Base-by-base conservation (phyloP, 2,888 invertebrate species). In the Pterostichus niger region DNA sequence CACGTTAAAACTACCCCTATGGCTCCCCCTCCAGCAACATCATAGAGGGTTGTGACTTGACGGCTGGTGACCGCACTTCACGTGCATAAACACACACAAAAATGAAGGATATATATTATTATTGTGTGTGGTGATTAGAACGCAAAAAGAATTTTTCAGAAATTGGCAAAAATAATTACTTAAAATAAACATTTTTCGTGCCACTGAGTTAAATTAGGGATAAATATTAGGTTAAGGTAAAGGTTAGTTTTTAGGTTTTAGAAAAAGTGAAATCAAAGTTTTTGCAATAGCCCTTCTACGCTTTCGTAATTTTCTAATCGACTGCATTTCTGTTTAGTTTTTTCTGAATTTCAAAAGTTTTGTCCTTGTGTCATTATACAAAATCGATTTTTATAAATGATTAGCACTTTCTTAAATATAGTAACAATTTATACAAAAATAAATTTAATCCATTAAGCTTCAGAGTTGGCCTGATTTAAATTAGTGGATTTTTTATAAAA, bases 241-340 rank as follows among this genome's bases (percentile, higher is more conserved):
- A 68, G 44, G 44, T 44, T 40, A 44, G 13, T n/a, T 68, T 61
- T 61, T 61, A 61, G 33, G 31, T 40, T 40, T 9, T 44, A 44
- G 13, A 71, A 71, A n/a, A 71, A 71, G 68, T 17, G 68, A 71
- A 71, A 71, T 71, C 68, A 44, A 44, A 44, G 17, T 71, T 71
- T 52, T 71, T 71, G n/a, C 40, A 71, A 44, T 17, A 44, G 68
- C 68, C 68, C 68, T 71, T 71, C 44, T 71, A 71, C 44, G 68
- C 68, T 71, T 71, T 71, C 68, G 68, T 71, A 71, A 71, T 71
- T 71, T 71, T 71, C 68, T 71, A 44, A 71, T 44, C 68, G 68
- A 71, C 44, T 71, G 68, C 68, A 71, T 44, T 71, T 17, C 15
- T 35, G 11, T 11, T 56, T 24, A 24, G 24, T 15, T 64, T 71